phyloP scores from a whole-genome alignment of 2,888 invertebrate genomes.

The Parelbella ahira region DNA sequence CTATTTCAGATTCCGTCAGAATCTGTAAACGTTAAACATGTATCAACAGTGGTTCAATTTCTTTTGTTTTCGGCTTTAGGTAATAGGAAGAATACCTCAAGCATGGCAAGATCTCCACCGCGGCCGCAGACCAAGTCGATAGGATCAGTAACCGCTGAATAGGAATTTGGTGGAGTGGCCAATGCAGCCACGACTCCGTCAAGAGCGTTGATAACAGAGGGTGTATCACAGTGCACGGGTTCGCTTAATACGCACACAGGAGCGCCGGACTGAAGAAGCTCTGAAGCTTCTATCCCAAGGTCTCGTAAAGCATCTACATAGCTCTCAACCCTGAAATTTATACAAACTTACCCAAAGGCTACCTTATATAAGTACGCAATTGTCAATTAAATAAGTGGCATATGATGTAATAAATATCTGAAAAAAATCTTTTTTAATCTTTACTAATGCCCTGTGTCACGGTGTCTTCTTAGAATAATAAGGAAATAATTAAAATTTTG shows the following conservation, averaged over 20 bases:
- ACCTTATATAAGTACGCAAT: too few species aligned
- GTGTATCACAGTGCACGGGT: conserved; percentile 80
- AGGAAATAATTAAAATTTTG: too few species aligned
- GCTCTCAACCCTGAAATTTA: conserved; percentile 79
- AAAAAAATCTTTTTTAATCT: too few species aligned
- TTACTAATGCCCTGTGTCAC: too few species aligned
- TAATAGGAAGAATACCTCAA: conserved; percentile 75
- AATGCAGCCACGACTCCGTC: conserved; percentile 71
- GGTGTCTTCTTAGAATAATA: too few species aligned
- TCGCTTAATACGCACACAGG: conserved; percentile 66
- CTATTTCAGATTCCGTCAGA: conserved; percentile 85
- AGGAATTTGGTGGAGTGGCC: conserved; percentile 90
- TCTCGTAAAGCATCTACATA: conserved; percentile 85
- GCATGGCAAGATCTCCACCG: conserved; percentile 87
- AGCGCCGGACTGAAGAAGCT: conserved; percentile 53
- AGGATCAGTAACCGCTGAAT: conserved; percentile 88
- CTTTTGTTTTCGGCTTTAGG: too few species aligned
- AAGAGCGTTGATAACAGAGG: conserved; percentile 54
- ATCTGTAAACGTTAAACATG: too few species aligned
- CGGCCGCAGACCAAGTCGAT: conserved; percentile 90
- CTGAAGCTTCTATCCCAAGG: conserved; percentile 82
- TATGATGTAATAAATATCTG: too few species aligned
- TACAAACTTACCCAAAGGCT: too few species aligned
- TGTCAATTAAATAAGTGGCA: too few species aligned
- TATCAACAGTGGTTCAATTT: too few species aligned